phyloP scores from a whole-genome alignment of 2,888 invertebrate genomes.

The Eilema caniola region DNA sequence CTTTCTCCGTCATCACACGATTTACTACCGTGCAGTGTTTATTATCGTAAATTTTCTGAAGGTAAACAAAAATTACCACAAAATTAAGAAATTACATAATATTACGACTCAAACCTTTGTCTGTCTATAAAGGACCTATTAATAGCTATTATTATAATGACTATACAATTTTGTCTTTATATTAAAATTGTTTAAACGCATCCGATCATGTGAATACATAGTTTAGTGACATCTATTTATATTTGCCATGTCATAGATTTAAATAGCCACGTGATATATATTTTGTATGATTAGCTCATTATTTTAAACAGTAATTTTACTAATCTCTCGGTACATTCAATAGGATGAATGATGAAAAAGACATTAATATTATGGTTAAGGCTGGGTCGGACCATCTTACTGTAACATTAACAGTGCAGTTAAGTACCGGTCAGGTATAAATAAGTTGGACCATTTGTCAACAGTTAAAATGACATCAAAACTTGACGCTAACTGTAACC shows the following conservation, averaged over 20 bases:
- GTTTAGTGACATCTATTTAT: background rate
- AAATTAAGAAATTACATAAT: constrained; percentile 14
- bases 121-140: background rate
- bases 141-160: constrained; percentile 28
- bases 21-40: background rate
- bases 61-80: constrained; percentile 14
- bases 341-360: background rate
- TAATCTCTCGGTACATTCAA: background rate
- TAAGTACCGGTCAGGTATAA: too few relatives aligned
- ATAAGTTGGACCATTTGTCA: too few relatives aligned
- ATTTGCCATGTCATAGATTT: background rate
- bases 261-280: background rate
- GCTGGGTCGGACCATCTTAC: too few relatives aligned
- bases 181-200: constrained; percentile 35
- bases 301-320: background rate
- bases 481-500: too few relatives aligned
- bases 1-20: too few relatives aligned
- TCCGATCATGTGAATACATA: constrained; percentile 1
- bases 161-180: constrained; percentile 39
- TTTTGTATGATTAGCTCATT: constrained; percentile 3
- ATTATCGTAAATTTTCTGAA: background rate
- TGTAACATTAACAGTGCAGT: too few relatives aligned
- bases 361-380: too few relatives aligned
- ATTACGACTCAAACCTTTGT: background rate
- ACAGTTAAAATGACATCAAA: too few relatives aligned